These are phyloP conservation scores for Tenthredo notha DNA, from an alignment of 2,888 invertebrate genomes.

Conservation along the genomic window DNA sequence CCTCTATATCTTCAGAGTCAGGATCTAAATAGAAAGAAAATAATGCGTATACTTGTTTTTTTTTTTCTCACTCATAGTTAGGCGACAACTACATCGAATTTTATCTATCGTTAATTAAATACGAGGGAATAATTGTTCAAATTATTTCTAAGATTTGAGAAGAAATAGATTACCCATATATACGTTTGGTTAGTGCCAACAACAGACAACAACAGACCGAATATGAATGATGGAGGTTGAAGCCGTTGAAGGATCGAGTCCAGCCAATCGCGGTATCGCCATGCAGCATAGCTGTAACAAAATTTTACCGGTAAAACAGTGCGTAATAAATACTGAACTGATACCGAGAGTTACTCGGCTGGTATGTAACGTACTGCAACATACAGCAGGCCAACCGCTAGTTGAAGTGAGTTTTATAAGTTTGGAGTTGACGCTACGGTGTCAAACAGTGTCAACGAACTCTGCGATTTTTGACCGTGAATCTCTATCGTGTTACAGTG, in stretches of 20 bases:
- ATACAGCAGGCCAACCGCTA: neutral
- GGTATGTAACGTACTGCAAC: neutral
- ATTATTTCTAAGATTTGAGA: neutral
- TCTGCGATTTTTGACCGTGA: slow-evolving; percentile 27
- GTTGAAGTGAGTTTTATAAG: neutral
- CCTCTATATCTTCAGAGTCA: slow-evolving; percentile 62
- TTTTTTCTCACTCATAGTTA: too few relatives aligned
- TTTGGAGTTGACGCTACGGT: neutral
- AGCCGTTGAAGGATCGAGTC: neutral
- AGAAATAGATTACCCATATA: neutral
- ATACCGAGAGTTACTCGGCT: neutral
- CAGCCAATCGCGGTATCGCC: too few relatives aligned
- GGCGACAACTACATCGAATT: neutral
- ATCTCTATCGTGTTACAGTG: neutral
- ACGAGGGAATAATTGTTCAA: neutral
- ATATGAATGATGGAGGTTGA: too few relatives aligned
- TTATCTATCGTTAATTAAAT: neutral
- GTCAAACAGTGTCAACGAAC: slow-evolving; percentile 29
- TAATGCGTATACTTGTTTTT: neutral
- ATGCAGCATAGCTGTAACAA: neutral
- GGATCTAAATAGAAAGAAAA: slow-evolving; percentile 49
- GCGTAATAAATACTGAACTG: neutral
- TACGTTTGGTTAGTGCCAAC: neutral
- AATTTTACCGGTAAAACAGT: neutral
- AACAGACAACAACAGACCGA: too few relatives aligned